Evolutionary conservation across 2,113 vertebrate species (phyloP).

Genomic region (Chunga burmeisteri): DNA sequence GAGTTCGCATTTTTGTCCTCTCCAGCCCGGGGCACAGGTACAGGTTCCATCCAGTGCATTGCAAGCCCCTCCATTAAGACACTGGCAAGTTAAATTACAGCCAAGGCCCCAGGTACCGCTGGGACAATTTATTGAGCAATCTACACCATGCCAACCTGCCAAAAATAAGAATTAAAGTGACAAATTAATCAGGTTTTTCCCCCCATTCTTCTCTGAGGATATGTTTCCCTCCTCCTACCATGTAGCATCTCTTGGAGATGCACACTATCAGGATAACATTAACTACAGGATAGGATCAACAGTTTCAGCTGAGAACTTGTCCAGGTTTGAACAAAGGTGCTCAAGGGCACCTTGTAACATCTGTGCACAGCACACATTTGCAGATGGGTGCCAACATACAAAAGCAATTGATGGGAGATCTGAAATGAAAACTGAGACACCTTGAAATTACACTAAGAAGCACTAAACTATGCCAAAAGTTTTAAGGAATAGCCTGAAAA

Average conservation of each 20-base stretch:
- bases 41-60: constrained; percentile 86
- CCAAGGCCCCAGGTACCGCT: constrained; percentile 92
- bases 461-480: neutral
- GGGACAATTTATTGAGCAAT: constrained; percentile 95
- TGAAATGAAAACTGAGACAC: neutral
- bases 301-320: neutral
- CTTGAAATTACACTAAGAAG: neutral
- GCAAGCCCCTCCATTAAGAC: constrained; percentile 88
- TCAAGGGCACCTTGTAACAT: constrained; percentile 37
- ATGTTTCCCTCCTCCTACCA: neutral
- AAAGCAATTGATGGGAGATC: neutral
- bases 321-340: neutral
- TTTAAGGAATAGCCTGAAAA: neutral
- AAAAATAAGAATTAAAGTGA: neutral
- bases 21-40: constrained; percentile 92
- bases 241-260: neutral
- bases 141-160: constrained; percentile 94
- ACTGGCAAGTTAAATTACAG: constrained; percentile 90
- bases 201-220: neutral
- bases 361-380: neutral
- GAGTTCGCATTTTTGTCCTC: constrained; percentile 85
- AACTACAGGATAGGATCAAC: neutral
- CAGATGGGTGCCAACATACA: neutral
- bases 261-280: neutral
- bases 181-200: neutral